Evolutionary conservation across 2,113 vertebrate species (phyloP).

Genomic region (Lampris megalopsis): DNA sequence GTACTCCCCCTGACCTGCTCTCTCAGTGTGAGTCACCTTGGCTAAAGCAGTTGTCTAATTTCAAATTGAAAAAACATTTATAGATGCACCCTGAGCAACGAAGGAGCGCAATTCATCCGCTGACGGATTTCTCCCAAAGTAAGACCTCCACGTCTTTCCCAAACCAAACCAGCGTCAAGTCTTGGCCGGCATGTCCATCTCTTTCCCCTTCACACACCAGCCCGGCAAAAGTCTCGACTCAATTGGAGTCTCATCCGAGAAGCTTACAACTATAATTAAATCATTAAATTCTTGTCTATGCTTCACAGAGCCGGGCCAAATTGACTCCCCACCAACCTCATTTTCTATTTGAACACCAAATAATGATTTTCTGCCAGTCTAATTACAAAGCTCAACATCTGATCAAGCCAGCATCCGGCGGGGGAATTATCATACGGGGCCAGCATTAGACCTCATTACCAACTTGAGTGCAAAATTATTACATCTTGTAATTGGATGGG

Average conservation of each 20-base stretch:
- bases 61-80: no score
- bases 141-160: constrained; percentile 14
- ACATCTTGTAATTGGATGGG: constrained; percentile 98
- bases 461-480: constrained; percentile 96
- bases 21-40: no score
- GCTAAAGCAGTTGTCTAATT: no score
- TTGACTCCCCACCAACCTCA: constrained; percentile 98
- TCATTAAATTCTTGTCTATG: constrained; percentile 98
- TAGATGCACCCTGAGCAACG: neutral
- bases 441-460: constrained; percentile 99
- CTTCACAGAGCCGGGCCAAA: constrained; percentile 91
- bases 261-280: constrained; percentile 99
- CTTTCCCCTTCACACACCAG: constrained; percentile 76
- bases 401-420: constrained; percentile 93
- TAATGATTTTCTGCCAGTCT: constrained; percentile 99
- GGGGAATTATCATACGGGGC: constrained; percentile 91
- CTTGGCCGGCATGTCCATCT: constrained; percentile 69
- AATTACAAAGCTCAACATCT: constrained; percentile 98
- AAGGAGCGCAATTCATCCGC: neutral
- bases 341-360: constrained; percentile 99
- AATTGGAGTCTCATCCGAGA: constrained; percentile 96
- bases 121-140: neutral
- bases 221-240: constrained; percentile 84
- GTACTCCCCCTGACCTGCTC: no score
- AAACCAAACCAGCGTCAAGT: constrained; percentile 80